Conservation (phyloP, 2,797 vertebrate genomes). For the Craterocephalus amniculus region DNA sequence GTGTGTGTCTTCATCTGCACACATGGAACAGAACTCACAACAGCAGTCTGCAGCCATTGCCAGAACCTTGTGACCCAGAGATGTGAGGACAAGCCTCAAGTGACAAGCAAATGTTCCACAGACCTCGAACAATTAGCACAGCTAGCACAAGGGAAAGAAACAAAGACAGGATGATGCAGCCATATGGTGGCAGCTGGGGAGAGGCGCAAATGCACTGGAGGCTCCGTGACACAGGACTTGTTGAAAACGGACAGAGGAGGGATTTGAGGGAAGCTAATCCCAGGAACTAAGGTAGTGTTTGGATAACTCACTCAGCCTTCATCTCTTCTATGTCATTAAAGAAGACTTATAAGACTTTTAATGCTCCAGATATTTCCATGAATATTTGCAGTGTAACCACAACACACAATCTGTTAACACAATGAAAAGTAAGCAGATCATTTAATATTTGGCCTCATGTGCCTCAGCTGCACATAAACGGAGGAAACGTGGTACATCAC, state of each 20-base stretch:
- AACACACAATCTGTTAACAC: conserved; percentile 8
- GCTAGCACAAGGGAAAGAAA: conserved; percentile 28
- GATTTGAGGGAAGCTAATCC: conserved; percentile 8
- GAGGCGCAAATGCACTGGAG: conserved; percentile 34
- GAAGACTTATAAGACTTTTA: no score
- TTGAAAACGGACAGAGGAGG: conserved; percentile 40
- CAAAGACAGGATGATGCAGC: conserved; percentile 8
- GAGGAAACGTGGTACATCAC: conserved; percentile 30
- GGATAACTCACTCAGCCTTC: neutral
- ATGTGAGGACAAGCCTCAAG: conserved; percentile 36
- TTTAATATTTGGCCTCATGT: conserved; percentile 34
- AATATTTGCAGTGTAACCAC: conserved; percentile 28
- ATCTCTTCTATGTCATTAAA: conserved; percentile 6
- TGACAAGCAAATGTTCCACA: conserved; percentile 51
- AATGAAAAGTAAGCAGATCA: neutral
- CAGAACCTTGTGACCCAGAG: conserved; percentile 39
- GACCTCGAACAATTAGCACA: conserved; percentile 58
- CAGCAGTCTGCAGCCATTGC: neutral
- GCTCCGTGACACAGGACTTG: conserved; percentile 2
- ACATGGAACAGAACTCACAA: conserved; percentile 18
- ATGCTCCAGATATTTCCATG: neutral
- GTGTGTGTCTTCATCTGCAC: neutral
- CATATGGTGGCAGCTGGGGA: conserved; percentile 47
- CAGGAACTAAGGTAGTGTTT: neutral
- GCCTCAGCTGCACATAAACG: conserved; percentile 25